These are phyloP conservation scores for Tipula helvola DNA, from an alignment of 2,888 invertebrate genomes.

Conservation along the genomic window DNA sequence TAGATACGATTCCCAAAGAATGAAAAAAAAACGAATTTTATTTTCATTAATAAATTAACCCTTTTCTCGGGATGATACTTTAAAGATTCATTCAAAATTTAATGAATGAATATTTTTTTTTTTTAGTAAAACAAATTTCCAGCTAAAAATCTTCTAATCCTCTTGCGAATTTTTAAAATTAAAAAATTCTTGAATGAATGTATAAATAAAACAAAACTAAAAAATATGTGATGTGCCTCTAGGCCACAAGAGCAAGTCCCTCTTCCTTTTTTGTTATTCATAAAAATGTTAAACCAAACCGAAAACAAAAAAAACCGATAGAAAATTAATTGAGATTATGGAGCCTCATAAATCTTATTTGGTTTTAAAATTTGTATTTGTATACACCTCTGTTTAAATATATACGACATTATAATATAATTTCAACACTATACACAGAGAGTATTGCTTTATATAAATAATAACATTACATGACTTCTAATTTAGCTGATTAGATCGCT, in stretches of 20 bases:
- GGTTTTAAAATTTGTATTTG: not conserved
- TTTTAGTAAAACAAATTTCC: not conserved
- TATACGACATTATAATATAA: not conserved
- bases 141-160: not conserved
- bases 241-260: not conserved
- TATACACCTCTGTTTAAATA: not conserved
- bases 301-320: not conserved
- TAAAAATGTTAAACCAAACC: not conserved
- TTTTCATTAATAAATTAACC: not conserved
- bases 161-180: not conserved
- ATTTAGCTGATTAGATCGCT: not conserved
- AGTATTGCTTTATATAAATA: not conserved
- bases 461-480: slow-evolving; percentile 4
- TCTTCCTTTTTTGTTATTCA: not conserved
- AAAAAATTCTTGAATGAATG: not conserved
- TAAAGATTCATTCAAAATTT: not conserved
- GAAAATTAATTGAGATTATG: not conserved
- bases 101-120: not conserved
- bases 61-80: not conserved
- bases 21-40: not conserved
- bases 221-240: not conserved
- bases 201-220: not conserved
- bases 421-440: not conserved
- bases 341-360: not conserved
- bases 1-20: not conserved